phyloP scores from a whole-genome alignment of 2,113 vertebrate genomes.

The Phalacrocorax aristotelis region DNA sequence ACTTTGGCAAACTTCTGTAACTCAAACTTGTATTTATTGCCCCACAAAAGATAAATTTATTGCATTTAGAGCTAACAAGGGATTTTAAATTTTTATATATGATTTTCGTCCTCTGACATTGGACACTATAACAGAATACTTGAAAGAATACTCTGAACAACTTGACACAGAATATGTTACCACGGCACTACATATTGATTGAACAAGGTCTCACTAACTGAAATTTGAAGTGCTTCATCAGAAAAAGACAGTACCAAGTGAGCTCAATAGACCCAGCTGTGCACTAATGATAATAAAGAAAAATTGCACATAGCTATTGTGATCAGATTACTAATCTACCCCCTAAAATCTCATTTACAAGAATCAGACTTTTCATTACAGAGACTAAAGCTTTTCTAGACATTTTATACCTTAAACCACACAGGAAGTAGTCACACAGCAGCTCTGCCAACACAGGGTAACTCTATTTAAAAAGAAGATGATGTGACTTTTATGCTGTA shows the following conservation, averaged over 20 bases:
- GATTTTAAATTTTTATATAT: conserved; percentile 21
- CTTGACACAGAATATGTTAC: conserved; percentile 10
- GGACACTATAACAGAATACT: neutral
- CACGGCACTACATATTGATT: neutral
- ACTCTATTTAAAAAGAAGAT: neutral
- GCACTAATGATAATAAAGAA: conserved; percentile 1
- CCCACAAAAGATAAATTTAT: conserved; percentile 12
- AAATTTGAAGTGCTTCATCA: conserved; percentile 44
- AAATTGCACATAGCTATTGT: neutral
- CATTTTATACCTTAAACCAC: neutral
- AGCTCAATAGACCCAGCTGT: neutral
- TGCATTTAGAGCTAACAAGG: neutral
- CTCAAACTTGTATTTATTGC: neutral
- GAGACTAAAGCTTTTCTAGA: neutral
- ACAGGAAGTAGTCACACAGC: neutral
- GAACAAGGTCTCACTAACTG: conserved; percentile 27
- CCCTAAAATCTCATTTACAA: neutral
- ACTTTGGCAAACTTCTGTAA: conserved; percentile 16
- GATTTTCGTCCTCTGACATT: neutral
- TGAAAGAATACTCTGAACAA: neutral
- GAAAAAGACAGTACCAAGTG: neutral
- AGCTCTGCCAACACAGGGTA: neutral
- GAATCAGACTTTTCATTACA: neutral
- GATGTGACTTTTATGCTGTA: neutral
- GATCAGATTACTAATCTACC: neutral